Base-by-base conservation (phyloP, 2,888 invertebrate genomes). In the Seira sanloemensis region DNA sequence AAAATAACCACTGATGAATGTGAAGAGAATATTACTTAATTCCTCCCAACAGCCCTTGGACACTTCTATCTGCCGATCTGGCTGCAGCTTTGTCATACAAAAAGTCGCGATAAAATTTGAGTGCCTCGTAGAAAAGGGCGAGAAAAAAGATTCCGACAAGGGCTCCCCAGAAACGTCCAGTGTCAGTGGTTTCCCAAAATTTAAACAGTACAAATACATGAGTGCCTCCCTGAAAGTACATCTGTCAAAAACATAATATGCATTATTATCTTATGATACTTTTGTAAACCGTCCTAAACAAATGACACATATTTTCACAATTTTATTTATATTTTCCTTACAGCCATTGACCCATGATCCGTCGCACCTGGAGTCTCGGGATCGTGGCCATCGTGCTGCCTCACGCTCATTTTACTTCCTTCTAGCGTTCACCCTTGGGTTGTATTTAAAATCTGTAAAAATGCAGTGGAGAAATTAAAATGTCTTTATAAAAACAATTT, bases 81-180 rank as follows among this genome's bases (percentile, higher is more conserved):
- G 95, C 93, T 0, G 97, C 96, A 96, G 0, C 96, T 95, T 92
- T 95, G 95, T 95, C 97, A 91, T 97, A 94, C 68, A 97, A 93
- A 92, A 94, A 95, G 92, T 96, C 96, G 87, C 95, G 94, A 89
- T 94, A 95, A 92, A 97, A 97, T 92, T 98, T 99, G 1, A 99
- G 93, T 0, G 97, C 98, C 93, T 99, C 99, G 91, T 99, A 99
- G 25, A 98, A 92, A 75, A 97, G 94, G 4, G 98, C 98, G 94
- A 98, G 94, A 86, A 97, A 92, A 91, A 98, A 96, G 90, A 99
- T 96, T 67, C 95, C 96, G 87, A 98, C 92, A 93, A 98, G 97
- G 2, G 98, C 98, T 65, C 96, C 96, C 82, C 98, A 92, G 90
- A 99, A 93, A 82, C 96, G 96, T 66, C 95, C 94, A 78, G 94